Conservation (phyloP, 1,140 invertebrate species). For the Nomia melanderi region DNA sequence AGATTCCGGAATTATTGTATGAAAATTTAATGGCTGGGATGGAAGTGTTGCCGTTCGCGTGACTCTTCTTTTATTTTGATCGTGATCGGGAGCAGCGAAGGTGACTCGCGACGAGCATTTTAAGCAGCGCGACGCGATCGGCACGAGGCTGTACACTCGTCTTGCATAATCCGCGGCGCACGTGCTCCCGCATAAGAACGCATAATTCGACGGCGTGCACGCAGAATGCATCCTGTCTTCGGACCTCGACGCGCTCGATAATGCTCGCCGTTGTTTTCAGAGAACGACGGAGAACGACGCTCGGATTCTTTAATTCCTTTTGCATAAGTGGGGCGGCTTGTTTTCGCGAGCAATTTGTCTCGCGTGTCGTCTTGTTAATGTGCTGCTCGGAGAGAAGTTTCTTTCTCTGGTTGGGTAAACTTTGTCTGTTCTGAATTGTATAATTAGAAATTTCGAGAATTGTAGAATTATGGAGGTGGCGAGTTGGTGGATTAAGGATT, state of each 20-base stretch:
- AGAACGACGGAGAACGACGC: too few species aligned
- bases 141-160: slow-evolving; percentile 36
- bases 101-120: slow-evolving; percentile 30
- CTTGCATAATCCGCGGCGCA: slow-evolving; percentile 62
- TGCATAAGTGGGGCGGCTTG: too few species aligned
- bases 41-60: slow-evolving; percentile 21
- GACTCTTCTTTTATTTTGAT: slow-evolving; percentile 43
- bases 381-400: too few species aligned
- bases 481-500: too few species aligned
- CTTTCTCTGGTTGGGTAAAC: too few species aligned
- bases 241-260: neutral
- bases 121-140: slow-evolving; percentile 33
- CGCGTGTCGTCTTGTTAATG: too few species aligned
- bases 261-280: slow-evolving; percentile 8
- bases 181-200: slow-evolving; percentile 57
- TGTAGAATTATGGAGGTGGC: too few species aligned
- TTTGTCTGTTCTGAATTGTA: too few species aligned
- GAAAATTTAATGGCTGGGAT: slow-evolving; percentile 23
- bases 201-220: slow-evolving; percentile 51
- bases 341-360: too few species aligned
- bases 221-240: slow-evolving; percentile 35
- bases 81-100: slow-evolving; percentile 38
- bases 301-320: too few species aligned
- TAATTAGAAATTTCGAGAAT: too few species aligned
- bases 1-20: slow-evolving; percentile 1